Base-by-base conservation (phyloP, 2,797 vertebrate genomes). In the Anguilla pacifica region DNA sequence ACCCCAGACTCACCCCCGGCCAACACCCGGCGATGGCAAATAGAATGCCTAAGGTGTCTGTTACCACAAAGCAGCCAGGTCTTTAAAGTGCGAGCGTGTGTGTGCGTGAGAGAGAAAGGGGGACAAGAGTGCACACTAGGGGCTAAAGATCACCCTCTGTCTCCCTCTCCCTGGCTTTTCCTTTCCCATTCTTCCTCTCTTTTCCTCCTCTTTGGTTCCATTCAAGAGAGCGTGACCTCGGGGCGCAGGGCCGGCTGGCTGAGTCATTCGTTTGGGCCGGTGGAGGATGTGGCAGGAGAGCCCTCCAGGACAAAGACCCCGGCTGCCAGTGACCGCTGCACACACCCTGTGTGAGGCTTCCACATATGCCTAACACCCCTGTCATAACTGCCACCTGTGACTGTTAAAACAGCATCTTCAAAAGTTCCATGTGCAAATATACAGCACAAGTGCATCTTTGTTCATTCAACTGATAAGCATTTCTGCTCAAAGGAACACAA, bases 41-140 rank as follows among this genome's bases (percentile, higher is more conserved):
- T 95, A 96, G 94, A 95, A 96, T 95, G 95, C 96, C 96, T 95
- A 94, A 94, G 93, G 94, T 95, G 94, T 96, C 95, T 96, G 94
- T 95, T 93, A 95, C 92, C 93, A 95, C 95, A 96, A 96, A 93
- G 94, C 95, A 95, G 93, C 94, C 93, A 93, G 93, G 94, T 95
- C 93, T 94, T 95, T 94, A 95, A 95, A 94, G 89, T 90, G 85
- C 86, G 92, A 93, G 94, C 92, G 87, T 89, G 93, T 93, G 93
- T 93, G 93, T 86, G 87, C 87, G 89, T 89, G 87, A 19, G 35
- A 64, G 49, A 35, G 55, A 67, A 67, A 88, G 77, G 55, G 72
- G 92, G 91, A 90, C 64, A 88, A 88, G 92, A 79, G 91, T 92
- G 93, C 93, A 93, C 90, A 95, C 95, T 95, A 95, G 94, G 90